These are phyloP conservation scores for Actinia tenebrosa DNA, from an alignment of 64 coral and sea anemone genomes.

Conservation along the genomic window DNA sequence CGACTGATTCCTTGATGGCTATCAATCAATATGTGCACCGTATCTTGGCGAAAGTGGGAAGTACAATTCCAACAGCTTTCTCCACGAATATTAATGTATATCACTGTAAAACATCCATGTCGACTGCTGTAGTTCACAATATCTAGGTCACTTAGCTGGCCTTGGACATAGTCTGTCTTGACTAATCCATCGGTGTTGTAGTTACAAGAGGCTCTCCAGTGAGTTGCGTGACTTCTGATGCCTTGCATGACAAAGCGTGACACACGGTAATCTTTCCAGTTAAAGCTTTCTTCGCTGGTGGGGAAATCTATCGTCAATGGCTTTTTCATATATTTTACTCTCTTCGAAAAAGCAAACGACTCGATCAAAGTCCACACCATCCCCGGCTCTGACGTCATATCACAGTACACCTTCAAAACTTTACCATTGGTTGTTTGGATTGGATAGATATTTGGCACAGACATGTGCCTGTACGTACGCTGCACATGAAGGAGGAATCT, in stretches of 20 bases:
- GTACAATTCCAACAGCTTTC: not conserved
- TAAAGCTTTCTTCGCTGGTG: slow-evolving; percentile 23
- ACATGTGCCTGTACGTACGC: not conserved
- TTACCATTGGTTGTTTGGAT: not conserved
- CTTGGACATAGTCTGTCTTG: slow-evolving; percentile 44
- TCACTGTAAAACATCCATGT: not conserved
- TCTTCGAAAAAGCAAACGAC: slow-evolving; percentile 16
- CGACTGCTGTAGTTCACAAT: not conserved
- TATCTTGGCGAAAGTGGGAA: too few relatives aligned
- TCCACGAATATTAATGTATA: slow-evolving; percentile 19
- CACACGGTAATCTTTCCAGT: slow-evolving; percentile 58
- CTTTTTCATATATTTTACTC: slow-evolving; percentile 1
- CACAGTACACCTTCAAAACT: not conserved
- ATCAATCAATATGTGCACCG: too few relatives aligned
- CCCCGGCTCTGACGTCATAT: not conserved
- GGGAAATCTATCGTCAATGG: slow-evolving; percentile 32
- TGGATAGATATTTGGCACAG: not conserved
- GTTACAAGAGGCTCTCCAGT: slow-evolving; percentile 64
- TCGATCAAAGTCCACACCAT: not conserved
- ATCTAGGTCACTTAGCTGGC: slow-evolving; percentile 27
- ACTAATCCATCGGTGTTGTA: slow-evolving; percentile 38
- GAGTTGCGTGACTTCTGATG: slow-evolving; percentile 19
- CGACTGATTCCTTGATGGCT: too few relatives aligned
- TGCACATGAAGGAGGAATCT: not conserved
- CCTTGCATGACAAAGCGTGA: slow-evolving; percentile 23